Base-by-base conservation (phyloP, 1,140 invertebrate genomes). In the Calephelis virginiensis region DNA sequence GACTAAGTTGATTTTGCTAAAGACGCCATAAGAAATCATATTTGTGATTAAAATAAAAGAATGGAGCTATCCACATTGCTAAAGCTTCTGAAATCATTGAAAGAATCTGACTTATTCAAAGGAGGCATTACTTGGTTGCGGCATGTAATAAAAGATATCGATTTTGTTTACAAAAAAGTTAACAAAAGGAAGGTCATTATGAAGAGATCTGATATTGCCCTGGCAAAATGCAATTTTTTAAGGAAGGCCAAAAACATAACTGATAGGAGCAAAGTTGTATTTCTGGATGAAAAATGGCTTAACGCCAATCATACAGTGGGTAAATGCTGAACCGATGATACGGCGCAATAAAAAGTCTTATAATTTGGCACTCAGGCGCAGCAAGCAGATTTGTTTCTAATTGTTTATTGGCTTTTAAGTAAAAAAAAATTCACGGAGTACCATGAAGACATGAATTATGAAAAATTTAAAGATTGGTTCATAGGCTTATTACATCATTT, bases 381-480 rank as follows among this genome's bases (percentile, higher is more conserved):
- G 50, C 60, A 38, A 63, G 38, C 11, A 62, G 71, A 5, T 68
- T 71, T 60, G 28, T 70, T 7, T n/a, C 13, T 13, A 63, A 75
- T 53, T 67, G 64, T 48, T 64, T 73, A 11, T 53, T 73, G n/a
- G 59, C 59, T 40, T 43, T 61, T 13, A 8, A 4, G 10, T 61
- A 28, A 72, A 70, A 65, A 78, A 61, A 60, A 72, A n/a, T n/a
- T 70, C 12, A 66, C 11, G 7, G 69, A 76, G 4, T 78, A 72
- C 47, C 76, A 78, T 40, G 71, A 78, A 49, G 74, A 73, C 10
- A 73, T 75, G 74, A 74, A 74, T 45, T 59, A 49, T 28, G 61
- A 71, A 48, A 71, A 61, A n/a, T 81, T 70, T 68, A 78, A 75
- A 70, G 53, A 60, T 8, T 71, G 67, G 68, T 77, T 76, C 47